Conservation (phyloP, 2,113 vertebrate genomes). For the Ammodytes marinus region DNA sequence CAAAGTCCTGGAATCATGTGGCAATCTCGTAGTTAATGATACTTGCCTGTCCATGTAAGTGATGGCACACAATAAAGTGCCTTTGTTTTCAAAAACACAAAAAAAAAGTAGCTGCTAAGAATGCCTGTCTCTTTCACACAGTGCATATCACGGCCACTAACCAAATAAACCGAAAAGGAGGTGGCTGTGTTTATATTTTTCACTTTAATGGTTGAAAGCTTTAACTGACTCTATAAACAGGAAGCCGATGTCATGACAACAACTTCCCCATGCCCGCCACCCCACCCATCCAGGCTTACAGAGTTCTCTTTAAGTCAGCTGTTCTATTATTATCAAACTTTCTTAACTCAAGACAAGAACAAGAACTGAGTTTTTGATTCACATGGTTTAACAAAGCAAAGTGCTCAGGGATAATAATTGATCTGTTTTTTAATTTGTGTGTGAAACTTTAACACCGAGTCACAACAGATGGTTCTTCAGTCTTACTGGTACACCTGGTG, state of each 20-base stretch:
- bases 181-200: neutral
- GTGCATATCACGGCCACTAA: neutral
- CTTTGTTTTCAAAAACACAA: constrained; percentile 6
- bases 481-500: neutral
- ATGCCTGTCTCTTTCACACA: neutral
- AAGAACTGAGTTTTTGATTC: neutral
- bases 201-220: neutral
- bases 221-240: constrained; percentile 37
- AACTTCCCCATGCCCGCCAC: neutral
- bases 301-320: neutral
- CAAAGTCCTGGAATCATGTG: neutral
- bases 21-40: neutral
- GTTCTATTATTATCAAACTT: constrained; percentile 3
- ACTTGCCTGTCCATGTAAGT: neutral
- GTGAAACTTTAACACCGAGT: neutral
- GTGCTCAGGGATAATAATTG: neutral
- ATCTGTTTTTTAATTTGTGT: neutral
- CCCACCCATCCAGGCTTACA: neutral
- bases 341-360: neutral
- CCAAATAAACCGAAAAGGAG: neutral
- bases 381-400: neutral
- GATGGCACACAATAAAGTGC: neutral
- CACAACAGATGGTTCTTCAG: neutral
- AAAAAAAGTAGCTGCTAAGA: neutral
- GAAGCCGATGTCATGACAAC: constrained; percentile 31